These are phyloP conservation scores for Sebastes cheni DNA, from an alignment of 2,797 vertebrate species.

Conservation along the genomic window DNA sequence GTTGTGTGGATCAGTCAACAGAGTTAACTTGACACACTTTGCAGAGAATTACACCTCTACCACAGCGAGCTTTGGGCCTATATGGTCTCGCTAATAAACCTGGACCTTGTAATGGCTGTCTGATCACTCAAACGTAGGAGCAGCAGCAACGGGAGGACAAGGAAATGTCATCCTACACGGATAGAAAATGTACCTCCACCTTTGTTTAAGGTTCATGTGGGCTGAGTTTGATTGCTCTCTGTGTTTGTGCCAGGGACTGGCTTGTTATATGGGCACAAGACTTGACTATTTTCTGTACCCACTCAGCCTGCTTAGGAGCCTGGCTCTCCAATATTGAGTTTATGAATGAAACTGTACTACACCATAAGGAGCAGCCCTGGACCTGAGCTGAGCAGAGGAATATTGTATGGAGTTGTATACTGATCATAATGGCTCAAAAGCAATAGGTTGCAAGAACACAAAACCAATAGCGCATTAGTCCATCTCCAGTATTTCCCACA, in stretches of 20 bases:
- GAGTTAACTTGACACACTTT: slow-evolving; percentile 91
- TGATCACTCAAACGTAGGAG: slow-evolving; percentile 93
- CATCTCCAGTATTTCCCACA: neutral
- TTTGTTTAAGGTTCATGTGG: slow-evolving; percentile 92
- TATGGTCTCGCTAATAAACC: slow-evolving; percentile 96
- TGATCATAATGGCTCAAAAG: neutral
- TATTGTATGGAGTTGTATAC: neutral
- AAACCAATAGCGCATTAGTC: neutral
- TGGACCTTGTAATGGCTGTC: slow-evolving; percentile 91
- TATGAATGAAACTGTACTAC: slow-evolving; percentile 12
- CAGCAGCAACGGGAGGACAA: slow-evolving; percentile 79
- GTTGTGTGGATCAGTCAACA: slow-evolving; percentile 96
- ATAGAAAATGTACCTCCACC: slow-evolving; percentile 87
- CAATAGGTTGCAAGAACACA: neutral
- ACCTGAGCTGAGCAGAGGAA: neutral
- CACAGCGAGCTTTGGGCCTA: slow-evolving; percentile 89
- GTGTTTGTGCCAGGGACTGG: slow-evolving; percentile 77
- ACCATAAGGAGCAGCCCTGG: neutral
- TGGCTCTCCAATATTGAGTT: slow-evolving; percentile 17
- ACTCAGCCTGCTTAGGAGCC: slow-evolving; percentile 12
- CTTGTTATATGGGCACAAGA: slow-evolving; percentile 67
- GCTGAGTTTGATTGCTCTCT: slow-evolving; percentile 79
- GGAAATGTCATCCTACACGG: slow-evolving; percentile 91
- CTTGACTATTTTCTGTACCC: slow-evolving; percentile 55
- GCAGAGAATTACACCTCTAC: slow-evolving; percentile 92